phyloP scores from a whole-genome alignment of 2,113 vertebrate species.

The Odontesthes bonariensis region DNA sequence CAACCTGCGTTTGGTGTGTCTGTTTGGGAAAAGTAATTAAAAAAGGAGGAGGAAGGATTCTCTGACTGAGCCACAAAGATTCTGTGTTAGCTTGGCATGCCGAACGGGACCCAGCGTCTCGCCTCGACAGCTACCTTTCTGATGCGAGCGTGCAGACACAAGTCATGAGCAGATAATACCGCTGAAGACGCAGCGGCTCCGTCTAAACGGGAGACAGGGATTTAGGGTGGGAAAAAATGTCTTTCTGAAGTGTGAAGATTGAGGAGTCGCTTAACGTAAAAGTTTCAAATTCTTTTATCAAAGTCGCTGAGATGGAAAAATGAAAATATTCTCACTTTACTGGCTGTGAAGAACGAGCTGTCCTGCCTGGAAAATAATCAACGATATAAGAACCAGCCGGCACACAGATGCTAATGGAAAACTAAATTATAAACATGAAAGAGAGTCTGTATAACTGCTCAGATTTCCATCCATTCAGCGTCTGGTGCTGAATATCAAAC shows the following conservation, averaged over 20 bases:
- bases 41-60: too few species aligned
- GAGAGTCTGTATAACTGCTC: not conserved
- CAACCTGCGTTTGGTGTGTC: too few species aligned
- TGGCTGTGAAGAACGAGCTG: not conserved
- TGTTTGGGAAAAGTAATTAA: too few species aligned
- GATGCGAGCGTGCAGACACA: not conserved
- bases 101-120: not conserved
- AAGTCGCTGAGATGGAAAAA: not conserved
- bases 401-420: too few species aligned
- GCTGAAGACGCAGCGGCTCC: not conserved
- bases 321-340: not conserved
- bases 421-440: too few species aligned
- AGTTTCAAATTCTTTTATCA: not conserved
- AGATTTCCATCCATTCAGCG: not conserved
- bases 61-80: too few species aligned
- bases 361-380: not conserved
- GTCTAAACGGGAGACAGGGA: not conserved
- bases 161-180: constrained; percentile 9
- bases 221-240: not conserved
- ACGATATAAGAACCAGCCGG: not conserved
- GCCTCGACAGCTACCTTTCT: not conserved
- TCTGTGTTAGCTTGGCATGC: too few species aligned
- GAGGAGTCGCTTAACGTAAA: not conserved
- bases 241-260: not conserved
- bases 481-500: too few species aligned